Conservation (phyloP, 2,888 invertebrate species). For the Agrotis clavis region DNA sequence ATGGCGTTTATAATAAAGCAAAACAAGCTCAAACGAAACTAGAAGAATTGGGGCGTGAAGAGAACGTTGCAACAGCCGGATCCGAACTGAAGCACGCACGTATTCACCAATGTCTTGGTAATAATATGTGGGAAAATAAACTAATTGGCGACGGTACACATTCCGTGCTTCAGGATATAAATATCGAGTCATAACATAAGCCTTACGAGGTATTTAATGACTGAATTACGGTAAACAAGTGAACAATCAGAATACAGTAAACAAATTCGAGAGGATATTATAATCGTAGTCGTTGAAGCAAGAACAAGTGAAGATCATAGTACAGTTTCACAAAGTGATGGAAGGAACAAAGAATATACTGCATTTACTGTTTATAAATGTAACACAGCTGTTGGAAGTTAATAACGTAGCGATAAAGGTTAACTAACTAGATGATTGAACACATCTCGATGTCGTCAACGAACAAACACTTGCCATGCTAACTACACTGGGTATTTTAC, state of each 20-base stretch:
- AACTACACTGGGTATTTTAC: conserved; percentile 16
- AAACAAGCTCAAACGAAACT: conserved; percentile 82
- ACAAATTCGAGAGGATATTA: not conserved
- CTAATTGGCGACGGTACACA: conserved; percentile 18
- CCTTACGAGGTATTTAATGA: not conserved
- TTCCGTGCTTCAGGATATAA: conserved; percentile 14
- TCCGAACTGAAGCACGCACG: conserved; percentile 73
- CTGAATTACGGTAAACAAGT: not conserved
- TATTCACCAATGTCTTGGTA: conserved; percentile 48
- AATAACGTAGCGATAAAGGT: conserved; percentile 16
- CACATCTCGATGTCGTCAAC: conserved; percentile 18
- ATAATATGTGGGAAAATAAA: conserved; percentile 38
- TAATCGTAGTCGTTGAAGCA: not conserved
- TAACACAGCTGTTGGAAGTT: conserved; percentile 20
- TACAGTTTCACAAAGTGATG: not conserved
- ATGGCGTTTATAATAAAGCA: conserved; percentile 62
- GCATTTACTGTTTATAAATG: not conserved
- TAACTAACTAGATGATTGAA: conserved; percentile 27
- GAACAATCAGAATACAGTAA: not conserved
- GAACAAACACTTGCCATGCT: conserved; percentile 13
- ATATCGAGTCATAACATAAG: not conserved
- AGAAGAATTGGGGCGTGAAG: conserved; percentile 84
- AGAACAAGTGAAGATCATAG: conserved; percentile 2
- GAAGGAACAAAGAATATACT: not conserved
- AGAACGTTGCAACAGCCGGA: conserved; percentile 82